A percentile compares a stretch with the other conserved stretches of the same genome.
phyloP scores from a whole-genome alignment of 2,888 invertebrate species.

The Microplitis deprimator region DNA sequence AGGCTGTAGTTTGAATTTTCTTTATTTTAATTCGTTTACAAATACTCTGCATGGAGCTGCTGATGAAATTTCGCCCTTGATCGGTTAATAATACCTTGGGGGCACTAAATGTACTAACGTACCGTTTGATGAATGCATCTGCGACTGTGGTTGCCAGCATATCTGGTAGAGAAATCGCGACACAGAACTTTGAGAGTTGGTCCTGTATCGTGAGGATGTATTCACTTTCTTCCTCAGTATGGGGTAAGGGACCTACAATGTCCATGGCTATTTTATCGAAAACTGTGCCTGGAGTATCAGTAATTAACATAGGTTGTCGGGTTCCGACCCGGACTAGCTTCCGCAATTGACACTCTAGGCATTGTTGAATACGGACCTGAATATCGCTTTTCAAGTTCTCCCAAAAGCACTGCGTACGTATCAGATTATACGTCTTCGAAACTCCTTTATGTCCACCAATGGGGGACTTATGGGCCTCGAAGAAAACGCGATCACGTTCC shows the following conservation, averaged over 20 bases:
- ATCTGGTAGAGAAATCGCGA: too few relatives aligned
- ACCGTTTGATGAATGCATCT: too few relatives aligned
- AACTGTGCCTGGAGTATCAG: slow-evolving; percentile 32
- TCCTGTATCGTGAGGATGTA: too few relatives aligned
- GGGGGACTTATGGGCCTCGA: slow-evolving; percentile 10
- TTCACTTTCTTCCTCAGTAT: too few relatives aligned
- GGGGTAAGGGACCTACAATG: too few relatives aligned
- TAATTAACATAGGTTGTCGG: slow-evolving; percentile 37
- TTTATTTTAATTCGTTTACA: background rate
- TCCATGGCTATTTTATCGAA: slow-evolving; percentile 5
- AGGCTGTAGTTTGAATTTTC: background rate
- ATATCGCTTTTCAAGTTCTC: slow-evolving; percentile 30
- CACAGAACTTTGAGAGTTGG: too few relatives aligned
- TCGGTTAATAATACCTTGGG: too few relatives aligned
- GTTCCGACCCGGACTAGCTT: slow-evolving; percentile 35
- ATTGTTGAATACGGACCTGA: slow-evolving; percentile 24
- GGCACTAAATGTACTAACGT: too few relatives aligned
- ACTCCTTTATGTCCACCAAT: slow-evolving; percentile 35
- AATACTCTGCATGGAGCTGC: background rate
- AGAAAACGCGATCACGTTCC: background rate
- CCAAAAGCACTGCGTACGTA: slow-evolving; percentile 36
- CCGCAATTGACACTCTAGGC: slow-evolving; percentile 28
- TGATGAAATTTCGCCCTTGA: too few relatives aligned
- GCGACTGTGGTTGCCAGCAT: too few relatives aligned
- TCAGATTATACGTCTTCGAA: slow-evolving; percentile 33